Base-by-base conservation (phyloP, 1,140 invertebrate genomes). In the Hypsibius dujardini region DNA sequence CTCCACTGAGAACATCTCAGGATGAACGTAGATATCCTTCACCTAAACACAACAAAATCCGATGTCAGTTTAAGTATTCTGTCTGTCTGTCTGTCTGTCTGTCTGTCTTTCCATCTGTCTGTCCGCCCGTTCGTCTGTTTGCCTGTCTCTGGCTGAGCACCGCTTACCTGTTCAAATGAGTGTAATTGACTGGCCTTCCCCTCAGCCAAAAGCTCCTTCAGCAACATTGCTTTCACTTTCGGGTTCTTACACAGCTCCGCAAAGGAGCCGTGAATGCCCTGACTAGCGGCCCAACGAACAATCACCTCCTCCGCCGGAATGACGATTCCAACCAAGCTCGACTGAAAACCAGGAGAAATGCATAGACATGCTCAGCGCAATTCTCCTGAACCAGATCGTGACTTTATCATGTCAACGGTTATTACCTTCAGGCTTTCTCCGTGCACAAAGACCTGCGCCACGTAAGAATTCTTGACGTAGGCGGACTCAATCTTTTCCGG, bases 401-500 rank as follows among this genome's bases (percentile, higher is more conserved):
- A n/a, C n/a, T n/a, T n/a, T n/a, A n/a, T n/a, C n/a, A n/a, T n/a
- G n/a, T n/a, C n/a, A n/a, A n/a, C n/a, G 45, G 59, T 69, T 1
- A 40, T 80, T 81, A 89, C 88, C 85, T 97, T 93, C 60, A 96
- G 83, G 75, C 92, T 95, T 83, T 97, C 92, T 71, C 95, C 95
- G 79, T 98, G 87, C 12, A 99, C 90, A 82, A 91, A 98, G 28
- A 96, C 87, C 84, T 99, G 95, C 76, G 91, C 87, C 2, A 98
- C 89, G 76, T 90, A 92, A 75, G 89, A 87, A 80, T 90, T 92
- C 76, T 90, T 84, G 70, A 89, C 86, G 79, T 98, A 97, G 77
- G 96, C 90, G 79, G 91, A 95, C 83, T 98, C 95, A 76, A 99
- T 95, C 84, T 97, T 98, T 81, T 98, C 95, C 70, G 95, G 94